Conservation (phyloP, 2,113 vertebrate species). For the Paralichthys olivaceus region DNA sequence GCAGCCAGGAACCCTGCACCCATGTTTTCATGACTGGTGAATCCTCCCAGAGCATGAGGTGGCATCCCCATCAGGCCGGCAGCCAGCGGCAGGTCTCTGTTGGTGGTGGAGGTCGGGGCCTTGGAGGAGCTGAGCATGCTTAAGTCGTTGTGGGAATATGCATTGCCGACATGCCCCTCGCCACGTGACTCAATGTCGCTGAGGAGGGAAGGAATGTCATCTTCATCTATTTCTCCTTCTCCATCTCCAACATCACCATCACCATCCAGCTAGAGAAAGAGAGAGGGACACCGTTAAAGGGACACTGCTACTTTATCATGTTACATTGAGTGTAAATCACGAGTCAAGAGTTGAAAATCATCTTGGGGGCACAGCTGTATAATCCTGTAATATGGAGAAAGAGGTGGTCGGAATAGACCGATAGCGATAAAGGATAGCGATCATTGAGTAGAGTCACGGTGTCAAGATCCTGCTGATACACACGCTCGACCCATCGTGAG, state of each 20-base stretch:
- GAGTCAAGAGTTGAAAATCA: no score
- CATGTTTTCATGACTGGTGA: constrained; percentile 66
- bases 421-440: no score
- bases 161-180: constrained; percentile 85
- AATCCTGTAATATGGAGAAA: no score
- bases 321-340: not conserved
- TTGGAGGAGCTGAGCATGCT: constrained; percentile 87
- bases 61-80: constrained; percentile 34
- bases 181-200: constrained; percentile 86
- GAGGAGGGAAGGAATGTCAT: constrained; percentile 91
- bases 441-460: no score
- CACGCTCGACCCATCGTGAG: no score
- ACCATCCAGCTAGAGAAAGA: constrained; percentile 64
- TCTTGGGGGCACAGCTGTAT: no score
- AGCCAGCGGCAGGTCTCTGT: constrained; percentile 53
- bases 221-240: constrained; percentile 88
- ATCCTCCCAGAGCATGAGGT: constrained; percentile 11
- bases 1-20: constrained; percentile 87
- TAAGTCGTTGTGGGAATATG: constrained; percentile 88
- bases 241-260: constrained; percentile 65
- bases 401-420: no score
- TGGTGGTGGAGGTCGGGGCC: constrained; percentile 67
- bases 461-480: no score
- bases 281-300: constrained; percentile 9
- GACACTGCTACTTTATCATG: not conserved